These are phyloP conservation scores for Gambusia yucatana DNA, from an alignment of 2,797 vertebrate species.

Conservation along the genomic window DNA sequence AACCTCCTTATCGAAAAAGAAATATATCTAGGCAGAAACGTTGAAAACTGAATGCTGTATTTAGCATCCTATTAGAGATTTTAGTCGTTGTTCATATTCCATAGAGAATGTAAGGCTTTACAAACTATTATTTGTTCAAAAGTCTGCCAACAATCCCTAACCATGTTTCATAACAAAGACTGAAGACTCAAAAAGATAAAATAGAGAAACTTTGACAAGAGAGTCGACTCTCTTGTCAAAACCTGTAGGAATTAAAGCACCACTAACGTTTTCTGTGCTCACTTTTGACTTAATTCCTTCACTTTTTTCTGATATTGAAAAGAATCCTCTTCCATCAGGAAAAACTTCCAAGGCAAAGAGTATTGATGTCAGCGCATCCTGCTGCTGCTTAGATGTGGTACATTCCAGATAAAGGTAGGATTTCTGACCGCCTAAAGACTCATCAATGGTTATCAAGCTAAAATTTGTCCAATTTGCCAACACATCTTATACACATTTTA, in stretches of 20 bases:
- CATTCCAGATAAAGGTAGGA: neutral
- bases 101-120: neutral
- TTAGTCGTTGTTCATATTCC: neutral
- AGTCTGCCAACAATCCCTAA: neutral
- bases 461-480: neutral
- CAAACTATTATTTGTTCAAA: neutral
- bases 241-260: neutral
- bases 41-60: neutral
- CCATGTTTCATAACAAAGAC: neutral
- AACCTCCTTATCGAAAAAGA: neutral
- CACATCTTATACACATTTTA: neutral
- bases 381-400: neutral
- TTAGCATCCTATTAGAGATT: neutral
- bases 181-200: neutral
- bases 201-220: neutral
- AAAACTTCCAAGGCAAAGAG: neutral
- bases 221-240: neutral
- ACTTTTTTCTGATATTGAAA: neutral
- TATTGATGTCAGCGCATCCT: neutral
- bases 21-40: neutral
- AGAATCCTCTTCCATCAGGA: neutral
- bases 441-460: neutral
- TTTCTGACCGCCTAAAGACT: neutral
- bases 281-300: neutral
- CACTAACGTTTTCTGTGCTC: neutral